phyloP scores from a whole-genome alignment of 2,113 vertebrate genomes.

The Lepidothrix coronata region DNA sequence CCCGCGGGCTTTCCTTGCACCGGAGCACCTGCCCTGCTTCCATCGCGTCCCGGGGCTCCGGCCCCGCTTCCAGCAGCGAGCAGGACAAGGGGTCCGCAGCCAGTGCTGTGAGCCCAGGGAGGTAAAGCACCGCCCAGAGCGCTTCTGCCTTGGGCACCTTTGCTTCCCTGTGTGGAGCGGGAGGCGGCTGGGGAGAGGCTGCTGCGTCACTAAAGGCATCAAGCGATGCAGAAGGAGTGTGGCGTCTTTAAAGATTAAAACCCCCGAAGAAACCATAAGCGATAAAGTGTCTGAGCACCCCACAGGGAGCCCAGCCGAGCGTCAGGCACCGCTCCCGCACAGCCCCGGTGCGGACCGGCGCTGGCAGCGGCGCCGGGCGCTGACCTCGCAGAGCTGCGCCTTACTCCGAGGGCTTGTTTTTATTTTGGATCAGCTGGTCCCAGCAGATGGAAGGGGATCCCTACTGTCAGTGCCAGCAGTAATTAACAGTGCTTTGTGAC shows the following conservation, averaged over 20 bases:
- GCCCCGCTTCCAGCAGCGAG: neutral
- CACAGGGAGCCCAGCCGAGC: neutral
- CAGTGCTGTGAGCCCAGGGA: neutral
- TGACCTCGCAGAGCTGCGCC: neutral
- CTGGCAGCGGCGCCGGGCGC: neutral
- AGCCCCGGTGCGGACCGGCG: neutral
- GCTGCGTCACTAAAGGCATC: neutral
- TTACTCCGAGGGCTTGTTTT: neutral
- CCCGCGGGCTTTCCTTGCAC: neutral
- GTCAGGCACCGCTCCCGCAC: neutral
- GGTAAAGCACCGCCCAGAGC: neutral
- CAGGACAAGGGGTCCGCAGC: neutral
- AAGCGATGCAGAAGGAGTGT: neutral
- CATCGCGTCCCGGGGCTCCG: neutral
- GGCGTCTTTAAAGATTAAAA: neutral
- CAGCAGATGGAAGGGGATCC: conserved; percentile 19
- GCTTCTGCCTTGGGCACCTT: neutral
- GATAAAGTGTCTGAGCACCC: neutral
- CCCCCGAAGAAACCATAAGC: fast-evolving
- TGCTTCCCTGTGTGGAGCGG: neutral
- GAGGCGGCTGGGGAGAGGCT: neutral
- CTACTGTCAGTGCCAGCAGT: neutral
- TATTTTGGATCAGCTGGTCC: conserved; percentile 3
- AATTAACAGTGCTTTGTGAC: neutral
- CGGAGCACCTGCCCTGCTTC: neutral